Evolutionary conservation across 1,140 invertebrate species (phyloP).

Genomic region (Samia ricini): DNA sequence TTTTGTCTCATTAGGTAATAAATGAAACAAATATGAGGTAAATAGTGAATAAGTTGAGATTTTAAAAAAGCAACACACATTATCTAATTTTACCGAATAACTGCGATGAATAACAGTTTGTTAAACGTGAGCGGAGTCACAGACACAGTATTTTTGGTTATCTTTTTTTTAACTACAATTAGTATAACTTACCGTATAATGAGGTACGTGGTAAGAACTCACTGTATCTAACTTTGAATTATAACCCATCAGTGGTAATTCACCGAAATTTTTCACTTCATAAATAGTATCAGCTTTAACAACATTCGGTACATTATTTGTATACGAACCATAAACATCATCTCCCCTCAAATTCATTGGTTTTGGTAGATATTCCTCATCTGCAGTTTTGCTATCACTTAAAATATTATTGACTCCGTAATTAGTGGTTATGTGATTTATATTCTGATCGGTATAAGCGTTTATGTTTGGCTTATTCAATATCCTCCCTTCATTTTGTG

Average conservation of each 20-base stretch:
- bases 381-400: not conserved
- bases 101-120: too few species aligned
- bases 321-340: slow-evolving; percentile 45
- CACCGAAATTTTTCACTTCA: slow-evolving; percentile 49
- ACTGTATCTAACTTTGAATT: slow-evolving; percentile 58
- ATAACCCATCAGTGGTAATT: slow-evolving; percentile 61
- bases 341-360: slow-evolving; percentile 49
- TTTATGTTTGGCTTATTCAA: slow-evolving; percentile 7
- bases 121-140: too few species aligned
- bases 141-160: too few species aligned
- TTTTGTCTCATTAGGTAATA: too few species aligned
- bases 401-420: not conserved
- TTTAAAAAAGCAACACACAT: too few species aligned
- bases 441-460: slow-evolving; percentile 7
- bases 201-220: slow-evolving; percentile 63
- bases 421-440: not conserved
- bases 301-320: slow-evolving; percentile 51
- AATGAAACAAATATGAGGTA: too few species aligned
- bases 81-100: too few species aligned
- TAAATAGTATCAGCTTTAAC: slow-evolving; percentile 41
- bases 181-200: slow-evolving; percentile 61
- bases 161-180: too few species aligned
- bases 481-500: slow-evolving; percentile 6
- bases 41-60: too few species aligned
- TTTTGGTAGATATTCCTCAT: slow-evolving; percentile 30